Evolutionary conservation across 2,113 vertebrate species (phyloP).

Genomic region (Lophochroa leadbeateri): DNA sequence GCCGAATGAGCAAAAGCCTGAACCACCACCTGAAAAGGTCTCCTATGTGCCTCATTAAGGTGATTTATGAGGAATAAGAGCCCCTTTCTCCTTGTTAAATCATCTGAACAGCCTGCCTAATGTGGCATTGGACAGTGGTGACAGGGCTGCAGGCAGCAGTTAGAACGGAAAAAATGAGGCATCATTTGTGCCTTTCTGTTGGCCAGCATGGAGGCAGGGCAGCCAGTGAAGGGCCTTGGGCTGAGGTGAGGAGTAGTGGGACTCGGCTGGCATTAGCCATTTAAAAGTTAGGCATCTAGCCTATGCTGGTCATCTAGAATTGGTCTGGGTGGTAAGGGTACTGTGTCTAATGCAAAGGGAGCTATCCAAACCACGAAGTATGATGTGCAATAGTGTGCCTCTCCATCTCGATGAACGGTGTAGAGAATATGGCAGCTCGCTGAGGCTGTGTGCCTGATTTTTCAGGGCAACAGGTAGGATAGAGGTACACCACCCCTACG

Average conservation of each 20-base stretch:
- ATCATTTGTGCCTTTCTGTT: background rate
- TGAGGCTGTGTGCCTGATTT: background rate
- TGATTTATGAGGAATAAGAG: background rate
- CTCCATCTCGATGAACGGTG: background rate
- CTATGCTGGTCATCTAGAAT: background rate
- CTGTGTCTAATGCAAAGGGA: accelerated
- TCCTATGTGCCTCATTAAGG: background rate
- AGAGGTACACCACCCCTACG: background rate
- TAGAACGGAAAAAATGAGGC: background rate
- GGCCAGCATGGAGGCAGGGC: background rate
- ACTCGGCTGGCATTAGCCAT: background rate
- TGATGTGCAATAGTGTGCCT: background rate
- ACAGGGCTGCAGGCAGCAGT: background rate
- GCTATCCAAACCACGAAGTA: background rate
- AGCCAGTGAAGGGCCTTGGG: background rate
- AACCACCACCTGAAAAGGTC: background rate
- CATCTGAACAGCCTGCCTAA: background rate
- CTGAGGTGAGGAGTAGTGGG: background rate
- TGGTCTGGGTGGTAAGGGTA: accelerated
- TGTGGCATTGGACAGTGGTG: background rate
- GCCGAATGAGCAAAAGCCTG: background rate
- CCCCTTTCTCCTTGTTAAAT: background rate
- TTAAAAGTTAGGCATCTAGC: background rate
- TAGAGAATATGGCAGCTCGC: background rate
- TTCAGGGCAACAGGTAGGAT: background rate